Percentiles rank a stretch among this genome's conserved stretches.
These are phyloP conservation scores for Paedocypris sp. DNA, from an alignment of 2,113 vertebrate genomes.

Conservation along the genomic window DNA sequence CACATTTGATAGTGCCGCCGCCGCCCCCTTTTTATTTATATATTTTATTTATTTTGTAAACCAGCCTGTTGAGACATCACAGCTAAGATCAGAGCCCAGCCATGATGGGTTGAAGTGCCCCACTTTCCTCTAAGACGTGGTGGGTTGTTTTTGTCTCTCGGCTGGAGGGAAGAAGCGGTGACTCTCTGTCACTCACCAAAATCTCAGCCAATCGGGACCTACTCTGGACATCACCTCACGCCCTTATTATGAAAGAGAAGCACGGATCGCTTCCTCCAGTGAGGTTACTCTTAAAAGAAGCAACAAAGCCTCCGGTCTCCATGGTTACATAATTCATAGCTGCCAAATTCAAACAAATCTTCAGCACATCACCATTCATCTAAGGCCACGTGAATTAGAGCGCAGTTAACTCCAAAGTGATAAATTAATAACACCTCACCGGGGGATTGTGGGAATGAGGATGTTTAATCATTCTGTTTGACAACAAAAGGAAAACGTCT, in stretches of 20 bases:
- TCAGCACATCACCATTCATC: conserved; percentile 65
- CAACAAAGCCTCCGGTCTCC: conserved; percentile 44
- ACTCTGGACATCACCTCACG: neutral
- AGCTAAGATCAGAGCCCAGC: conserved; percentile 40
- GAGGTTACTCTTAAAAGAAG: conserved; percentile 7
- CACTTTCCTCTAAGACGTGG: conserved; percentile 23
- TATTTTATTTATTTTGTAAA: conserved; percentile 42
- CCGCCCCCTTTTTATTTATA: conserved; percentile 36
- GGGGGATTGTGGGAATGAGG: conserved; percentile 61
- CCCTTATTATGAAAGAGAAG: neutral
- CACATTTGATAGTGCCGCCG: conserved; percentile 47
- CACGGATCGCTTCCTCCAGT: conserved; percentile 26
- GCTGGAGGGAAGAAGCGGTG: neutral
- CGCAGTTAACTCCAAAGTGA: conserved; percentile 52
- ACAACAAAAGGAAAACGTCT: conserved; percentile 61
- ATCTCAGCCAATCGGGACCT: neutral
- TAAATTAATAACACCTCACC: conserved; percentile 61
- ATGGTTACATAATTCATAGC: conserved; percentile 67
- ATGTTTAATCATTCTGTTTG: conserved; percentile 71
- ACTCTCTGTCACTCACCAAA: conserved; percentile 1
- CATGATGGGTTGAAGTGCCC: conserved; percentile 31
- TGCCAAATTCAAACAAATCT: conserved; percentile 68
- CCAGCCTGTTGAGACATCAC: conserved; percentile 43
- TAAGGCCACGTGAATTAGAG: conserved; percentile 38
- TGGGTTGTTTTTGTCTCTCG: conserved; percentile 3